Evolutionary conservation across 1,140 invertebrate genomes (phyloP).

Genomic region (Bombus soroeensis): DNA sequence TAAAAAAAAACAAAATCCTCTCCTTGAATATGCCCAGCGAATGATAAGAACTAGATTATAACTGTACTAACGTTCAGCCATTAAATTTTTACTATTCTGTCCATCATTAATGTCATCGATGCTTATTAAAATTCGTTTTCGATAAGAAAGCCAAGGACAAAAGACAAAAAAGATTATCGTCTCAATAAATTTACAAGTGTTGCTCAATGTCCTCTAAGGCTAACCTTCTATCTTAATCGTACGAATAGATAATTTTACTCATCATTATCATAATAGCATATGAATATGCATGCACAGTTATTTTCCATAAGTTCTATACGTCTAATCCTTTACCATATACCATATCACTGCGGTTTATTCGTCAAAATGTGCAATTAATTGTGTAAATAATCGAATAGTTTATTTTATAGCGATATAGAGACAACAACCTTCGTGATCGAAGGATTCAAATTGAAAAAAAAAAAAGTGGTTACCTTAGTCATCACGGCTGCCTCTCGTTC

Average conservation of each 20-base stretch:
- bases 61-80: too few species aligned
- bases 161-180: background rate
- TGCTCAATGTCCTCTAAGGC: background rate
- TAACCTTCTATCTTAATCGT: background rate
- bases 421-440: too few species aligned
- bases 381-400: too few species aligned
- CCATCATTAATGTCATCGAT: background rate
- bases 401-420: too few species aligned
- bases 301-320: background rate
- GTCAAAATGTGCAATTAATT: background rate
- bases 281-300: background rate
- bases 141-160: background rate
- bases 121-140: background rate
- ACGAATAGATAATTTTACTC: background rate
- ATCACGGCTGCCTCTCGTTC: constrained; percentile 81
- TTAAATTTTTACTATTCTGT: background rate
- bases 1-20: background rate
- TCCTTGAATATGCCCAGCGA: too few species aligned
- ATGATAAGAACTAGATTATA: too few species aligned
- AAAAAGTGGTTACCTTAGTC: constrained; percentile 78
- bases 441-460: background rate
- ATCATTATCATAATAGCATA: background rate
- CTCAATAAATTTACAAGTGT: background rate
- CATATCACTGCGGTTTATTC: background rate
- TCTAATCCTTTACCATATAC: background rate